Evolutionary conservation across 2,797 vertebrate species (phyloP).

Genomic region (Acanthis flammea): DNA sequence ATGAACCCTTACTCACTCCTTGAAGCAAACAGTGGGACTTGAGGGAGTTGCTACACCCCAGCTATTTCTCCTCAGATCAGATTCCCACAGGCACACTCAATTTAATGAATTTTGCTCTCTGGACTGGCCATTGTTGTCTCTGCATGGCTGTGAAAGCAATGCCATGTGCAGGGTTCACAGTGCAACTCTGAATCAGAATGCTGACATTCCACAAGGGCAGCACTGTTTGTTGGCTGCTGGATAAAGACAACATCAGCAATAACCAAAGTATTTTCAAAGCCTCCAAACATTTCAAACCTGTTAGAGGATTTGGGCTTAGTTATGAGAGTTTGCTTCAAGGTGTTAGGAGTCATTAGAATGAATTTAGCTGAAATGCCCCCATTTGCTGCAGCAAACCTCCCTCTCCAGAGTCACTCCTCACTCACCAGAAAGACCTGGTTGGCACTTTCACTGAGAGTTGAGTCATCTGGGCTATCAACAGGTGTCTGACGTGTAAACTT

Average conservation of each 20-base stretch:
- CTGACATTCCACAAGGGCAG: not conserved
- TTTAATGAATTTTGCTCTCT: not conserved
- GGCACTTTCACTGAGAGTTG: slow-evolving; percentile 98
- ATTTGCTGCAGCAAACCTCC: not conserved
- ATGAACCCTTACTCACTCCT: not conserved
- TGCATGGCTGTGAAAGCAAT: not conserved
- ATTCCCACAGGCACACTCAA: not conserved
- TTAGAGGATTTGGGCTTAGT: not conserved
- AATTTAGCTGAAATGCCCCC: not conserved
- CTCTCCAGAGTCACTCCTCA: not conserved
- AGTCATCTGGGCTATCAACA: slow-evolving; percentile 98
- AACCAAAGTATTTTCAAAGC: not conserved
- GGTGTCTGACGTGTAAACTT: slow-evolving; percentile 99
- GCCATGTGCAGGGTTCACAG: not conserved
- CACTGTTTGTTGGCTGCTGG: not conserved
- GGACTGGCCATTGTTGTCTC: not conserved
- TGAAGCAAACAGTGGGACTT: not conserved
- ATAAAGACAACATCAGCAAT: not conserved
- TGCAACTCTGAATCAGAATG: not conserved
- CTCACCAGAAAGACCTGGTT: slow-evolving; percentile 98
- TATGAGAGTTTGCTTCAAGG: not conserved
- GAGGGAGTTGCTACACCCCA: not conserved
- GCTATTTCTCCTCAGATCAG: not conserved
- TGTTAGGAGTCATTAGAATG: not conserved
- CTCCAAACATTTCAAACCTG: not conserved